Percentiles rank a stretch among this genome's conserved stretches.
Conservation (phyloP, 2,113 vertebrate genomes). For the Connochaetes taurinus region DNA sequence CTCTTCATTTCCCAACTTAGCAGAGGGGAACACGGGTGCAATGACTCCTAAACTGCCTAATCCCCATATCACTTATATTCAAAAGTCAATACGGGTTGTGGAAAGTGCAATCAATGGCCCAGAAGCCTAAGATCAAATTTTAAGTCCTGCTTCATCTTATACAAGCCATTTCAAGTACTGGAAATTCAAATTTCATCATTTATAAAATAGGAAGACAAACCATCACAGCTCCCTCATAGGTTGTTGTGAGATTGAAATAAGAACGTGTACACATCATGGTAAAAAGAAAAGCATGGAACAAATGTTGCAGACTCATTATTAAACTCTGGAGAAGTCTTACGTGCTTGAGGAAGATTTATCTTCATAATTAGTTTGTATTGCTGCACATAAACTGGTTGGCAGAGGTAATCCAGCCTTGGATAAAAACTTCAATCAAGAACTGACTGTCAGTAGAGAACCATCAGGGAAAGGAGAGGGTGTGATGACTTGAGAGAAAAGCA, state of each 20-base stretch:
- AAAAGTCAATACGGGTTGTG: constrained; percentile 18
- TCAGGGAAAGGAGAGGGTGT: not conserved
- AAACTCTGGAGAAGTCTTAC: not conserved
- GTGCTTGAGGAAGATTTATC: not conserved
- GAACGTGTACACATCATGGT: not conserved
- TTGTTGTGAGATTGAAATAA: not conserved
- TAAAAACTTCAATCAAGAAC: not conserved
- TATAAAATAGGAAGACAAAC: not conserved
- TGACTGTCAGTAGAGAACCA: not conserved
- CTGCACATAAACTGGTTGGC: not conserved
- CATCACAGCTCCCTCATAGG: not conserved
- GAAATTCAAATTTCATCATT: constrained; percentile 20
- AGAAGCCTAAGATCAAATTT: constrained; percentile 13
- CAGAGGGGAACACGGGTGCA: constrained; percentile 39
- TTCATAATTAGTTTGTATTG: not conserved
- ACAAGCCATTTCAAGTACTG: not conserved
- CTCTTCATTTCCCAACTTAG: constrained; percentile 48
- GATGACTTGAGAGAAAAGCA: not conserved
- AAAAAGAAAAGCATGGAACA: not conserved
- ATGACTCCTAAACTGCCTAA: constrained; percentile 29
- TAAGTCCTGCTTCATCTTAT: not conserved
- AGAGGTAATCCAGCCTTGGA: not conserved
- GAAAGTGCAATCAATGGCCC: not conserved
- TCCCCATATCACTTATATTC: constrained; percentile 25
- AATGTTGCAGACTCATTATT: not conserved